Base-by-base conservation (phyloP, 1,140 invertebrate species). In the Lethocerus indicus region DNA sequence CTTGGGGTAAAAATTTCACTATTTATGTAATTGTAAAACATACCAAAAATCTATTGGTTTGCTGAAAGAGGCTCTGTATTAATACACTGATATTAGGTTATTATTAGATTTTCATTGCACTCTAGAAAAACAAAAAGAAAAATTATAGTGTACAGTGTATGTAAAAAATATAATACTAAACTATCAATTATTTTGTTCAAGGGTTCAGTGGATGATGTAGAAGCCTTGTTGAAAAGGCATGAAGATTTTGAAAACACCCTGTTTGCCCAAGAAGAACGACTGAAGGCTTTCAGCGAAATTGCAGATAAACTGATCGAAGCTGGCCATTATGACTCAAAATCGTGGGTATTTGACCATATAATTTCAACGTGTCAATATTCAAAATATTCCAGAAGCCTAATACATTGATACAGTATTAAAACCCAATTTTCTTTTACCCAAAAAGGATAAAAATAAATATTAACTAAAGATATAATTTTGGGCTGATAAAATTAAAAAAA, bases 211-310 rank as follows among this genome's bases (percentile, higher is more conserved):
- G 93, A 97, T 66, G 89, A 93, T 58, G 92, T 95, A 6, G 89
- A 96, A 62, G 86, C 87, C 3, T 70, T 97, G 29, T 65, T 94
- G 14, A 97, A 97, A 65, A 75, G 89, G 40, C 94, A 98, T 60
- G 78, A 87, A 60, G 92, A 96, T 63, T 90, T 98, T 65, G 85
- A 93, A 59, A 91, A 88, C 58, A 92, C 88, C 20, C 71, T 98
- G 3, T 73, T 78, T 49, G 92, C 89, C 14, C 92, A 97, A 66
- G 92, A 97, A 62, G 92, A 97, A 56, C 73, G 91, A 44, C 62
- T 97, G 0, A 82, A 83, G 54, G 76, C 74, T 4, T 91, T 98
- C 60, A 81, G 75, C 58, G 85, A 89, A 54, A 80, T 81, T 43
- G 90, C 92, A 0, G 80, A 92, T 57, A 79, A 81, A 59, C 67